Evolutionary conservation across 64 coral and sea anemone genomes (phyloP).

Genomic region (Montipora cactus): DNA sequence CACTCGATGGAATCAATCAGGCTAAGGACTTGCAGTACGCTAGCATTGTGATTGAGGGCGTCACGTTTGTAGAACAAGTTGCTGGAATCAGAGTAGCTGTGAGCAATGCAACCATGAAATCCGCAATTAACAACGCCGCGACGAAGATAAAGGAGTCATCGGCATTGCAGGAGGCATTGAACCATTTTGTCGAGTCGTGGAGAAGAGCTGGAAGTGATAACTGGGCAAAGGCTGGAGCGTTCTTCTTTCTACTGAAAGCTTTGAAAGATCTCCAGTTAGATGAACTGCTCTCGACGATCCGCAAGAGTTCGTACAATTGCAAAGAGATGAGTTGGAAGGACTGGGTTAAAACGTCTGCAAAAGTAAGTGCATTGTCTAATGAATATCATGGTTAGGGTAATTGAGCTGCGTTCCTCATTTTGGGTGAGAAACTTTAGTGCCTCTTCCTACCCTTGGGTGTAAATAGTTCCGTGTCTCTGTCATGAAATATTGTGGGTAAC

Average conservation of each 20-base stretch:
- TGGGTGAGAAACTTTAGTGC: no score
- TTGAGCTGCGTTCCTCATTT: no score
- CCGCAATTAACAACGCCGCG: not conserved
- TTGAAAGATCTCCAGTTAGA: not conserved
- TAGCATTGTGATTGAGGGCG: slow-evolving; percentile 1
- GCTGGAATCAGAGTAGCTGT: slow-evolving; percentile 20
- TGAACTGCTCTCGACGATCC: slow-evolving; percentile 38
- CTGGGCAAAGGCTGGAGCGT: slow-evolving; percentile 31
- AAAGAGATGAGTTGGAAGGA: slow-evolving; percentile 28
- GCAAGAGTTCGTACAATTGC: not conserved
- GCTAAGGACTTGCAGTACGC: slow-evolving; percentile 6
- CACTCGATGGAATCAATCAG: slow-evolving; percentile 1
- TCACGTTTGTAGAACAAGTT: slow-evolving; percentile 6
- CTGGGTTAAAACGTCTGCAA: not conserved
- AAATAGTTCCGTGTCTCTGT: not conserved
- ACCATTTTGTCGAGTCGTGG: slow-evolving; percentile 19
- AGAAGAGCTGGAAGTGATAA: slow-evolving; percentile 9
- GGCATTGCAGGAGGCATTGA: not conserved
- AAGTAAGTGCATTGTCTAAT: not conserved
- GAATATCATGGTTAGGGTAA: not conserved
- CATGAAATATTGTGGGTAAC: no score
- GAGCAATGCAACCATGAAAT: not conserved
- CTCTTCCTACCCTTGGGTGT: not conserved
- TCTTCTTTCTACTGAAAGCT: not conserved
- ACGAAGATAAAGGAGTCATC: not conserved